These are phyloP conservation scores for Halcyon chelicuti DNA, from an alignment of 2,797 vertebrate species.

Conservation along the genomic window DNA sequence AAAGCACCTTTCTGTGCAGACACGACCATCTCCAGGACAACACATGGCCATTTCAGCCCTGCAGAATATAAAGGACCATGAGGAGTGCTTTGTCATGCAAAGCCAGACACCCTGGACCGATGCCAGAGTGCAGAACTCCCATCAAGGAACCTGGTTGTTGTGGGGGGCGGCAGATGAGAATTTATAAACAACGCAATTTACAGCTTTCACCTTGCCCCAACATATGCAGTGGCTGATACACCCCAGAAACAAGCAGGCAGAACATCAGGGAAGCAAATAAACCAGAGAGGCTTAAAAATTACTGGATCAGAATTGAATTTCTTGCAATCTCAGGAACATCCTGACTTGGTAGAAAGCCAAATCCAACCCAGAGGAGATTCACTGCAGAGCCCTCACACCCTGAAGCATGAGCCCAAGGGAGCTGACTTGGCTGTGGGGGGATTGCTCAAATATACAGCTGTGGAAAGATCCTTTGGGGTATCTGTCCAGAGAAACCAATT, in stretches of 20 bases:
- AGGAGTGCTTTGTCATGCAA: not conserved
- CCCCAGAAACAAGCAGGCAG: not conserved
- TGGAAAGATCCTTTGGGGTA: not conserved
- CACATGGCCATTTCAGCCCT: not conserved
- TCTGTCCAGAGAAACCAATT: not conserved
- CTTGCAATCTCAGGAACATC: constrained; percentile 28
- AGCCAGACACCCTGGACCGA: not conserved
- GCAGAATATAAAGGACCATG: not conserved
- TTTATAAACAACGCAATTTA: not conserved
- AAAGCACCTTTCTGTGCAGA: not conserved
- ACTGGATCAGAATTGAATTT: constrained; percentile 47
- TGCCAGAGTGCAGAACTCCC: not conserved
- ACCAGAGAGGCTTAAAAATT: constrained; percentile 1
- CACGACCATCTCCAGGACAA: not conserved
- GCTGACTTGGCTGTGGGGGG: not conserved
- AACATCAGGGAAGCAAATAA: not conserved
- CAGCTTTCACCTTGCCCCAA: not conserved
- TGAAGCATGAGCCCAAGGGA: not conserved
- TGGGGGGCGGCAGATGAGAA: not conserved
- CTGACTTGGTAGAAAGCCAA: constrained; percentile 43
- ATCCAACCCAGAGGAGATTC: not conserved
- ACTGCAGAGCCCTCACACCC: not conserved
- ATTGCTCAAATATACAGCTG: not conserved
- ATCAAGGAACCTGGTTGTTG: not conserved
- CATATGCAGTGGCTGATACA: not conserved